Evolutionary conservation across 2,113 vertebrate genomes (phyloP), one percentile per base, ranked within the genome.

Genomic region (Tragelaphus imberbis): DNA sequence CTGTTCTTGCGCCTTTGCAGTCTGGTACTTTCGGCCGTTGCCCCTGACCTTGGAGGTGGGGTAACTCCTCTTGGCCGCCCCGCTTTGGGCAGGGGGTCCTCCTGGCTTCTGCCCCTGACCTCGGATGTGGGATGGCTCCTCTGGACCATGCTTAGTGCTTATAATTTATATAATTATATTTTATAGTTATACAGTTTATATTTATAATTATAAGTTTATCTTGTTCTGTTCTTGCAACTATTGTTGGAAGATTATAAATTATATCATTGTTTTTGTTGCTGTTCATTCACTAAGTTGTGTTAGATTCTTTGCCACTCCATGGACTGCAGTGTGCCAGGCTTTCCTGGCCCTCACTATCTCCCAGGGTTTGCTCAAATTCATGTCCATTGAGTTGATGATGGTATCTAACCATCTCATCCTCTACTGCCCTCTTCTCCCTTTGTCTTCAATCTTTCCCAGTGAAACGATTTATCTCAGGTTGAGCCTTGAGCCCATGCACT

Each of bases 231-330:
- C 79, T 87, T n/a, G 6, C 55, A 7, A 53, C 2, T 53, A 30
- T 36, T 51, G 1, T 30, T 77, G 11, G 6, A 82, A 49, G 49
- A 49, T 49, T 49, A 49, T 49, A 49, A 49, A 49, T 49, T 49
- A 49, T 49, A 49, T 49, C n/a, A 40, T 12, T 71, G 5, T 40
- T 71, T 40, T 40, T 23, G n/a, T 21, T 36, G n/a, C 19, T 71
- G 68, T 71, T 71, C 68, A 40, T 23, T 71, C 68, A 23, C 68
- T 71, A 71, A 71, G 10, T 71, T 71, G n/a, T 71, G 19, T 40
- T 71, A 36, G 11, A 40, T 40, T 71, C n/a, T 40, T 40, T 40
- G 9, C 23, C n/a, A 71, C 0, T 0, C 9, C 19, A 71, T 6
- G 10, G 68, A 40, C 68, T 40, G 2, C n/a, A 71, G n/a, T 71